Base-by-base conservation (phyloP, 2,113 vertebrate genomes). In the Chrysemys picta region DNA sequence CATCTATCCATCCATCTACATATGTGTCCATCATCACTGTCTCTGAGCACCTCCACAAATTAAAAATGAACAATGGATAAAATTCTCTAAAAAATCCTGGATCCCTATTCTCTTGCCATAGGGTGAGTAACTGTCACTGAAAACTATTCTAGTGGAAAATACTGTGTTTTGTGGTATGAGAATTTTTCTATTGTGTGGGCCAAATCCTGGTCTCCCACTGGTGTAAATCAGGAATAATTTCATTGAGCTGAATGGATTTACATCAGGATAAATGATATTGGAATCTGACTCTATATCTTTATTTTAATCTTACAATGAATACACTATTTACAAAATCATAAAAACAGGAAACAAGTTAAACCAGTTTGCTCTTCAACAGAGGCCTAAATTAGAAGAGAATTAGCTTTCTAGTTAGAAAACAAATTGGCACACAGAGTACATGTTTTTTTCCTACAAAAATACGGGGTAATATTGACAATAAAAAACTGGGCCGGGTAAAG, bases 91-190 rank as follows among this genome's bases (percentile, higher is more conserved):
- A 81, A 91, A 86, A 62, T 86, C 59, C 54, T 19, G 84, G 78
- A 29, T 82, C 31, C 56, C 24, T 49, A 53, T 82, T 87, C 42
- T 56, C 42, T 25, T 87, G 50, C 90, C 45, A 82, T 84, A 91
- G 62, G 79, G 82, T 91, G 84, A 82, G 78, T 91, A 91, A 87
- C 52, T 87, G 59, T 50, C 82, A 49, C 57, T 91, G 83, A 91
- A 91, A 91, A 59, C 57, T 29, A 59, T 59, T 86, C 84, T 81
- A 86, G 76, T 80, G 59, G 52, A 49, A 86, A 59, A 85, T 91
- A 91, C 75, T 87, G 57, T 57, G 75, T 80, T 17, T 86, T 75
- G 59, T 50, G 83, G 78, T 91, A 56, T 22, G 42, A 75, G 42
- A 86, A 81, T 24, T 42, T 8, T 11, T 49, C 11, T 27, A 31